Conservation (phyloP, 2,888 invertebrate genomes). For the Gymnosoma rotundatum region DNA sequence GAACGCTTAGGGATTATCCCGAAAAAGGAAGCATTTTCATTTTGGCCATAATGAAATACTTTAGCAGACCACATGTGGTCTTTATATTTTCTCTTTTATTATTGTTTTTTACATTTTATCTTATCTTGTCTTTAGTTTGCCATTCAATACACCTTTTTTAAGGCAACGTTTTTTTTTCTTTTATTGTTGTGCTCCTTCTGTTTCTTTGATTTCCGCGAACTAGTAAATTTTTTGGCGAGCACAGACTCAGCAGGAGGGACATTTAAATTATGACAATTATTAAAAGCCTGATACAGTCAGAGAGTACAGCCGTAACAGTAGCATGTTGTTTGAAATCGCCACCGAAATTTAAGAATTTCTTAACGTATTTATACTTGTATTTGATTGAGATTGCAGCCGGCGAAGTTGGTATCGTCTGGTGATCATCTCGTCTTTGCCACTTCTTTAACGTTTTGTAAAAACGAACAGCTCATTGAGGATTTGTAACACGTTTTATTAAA, state of each 20-base stretch:
- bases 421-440: slow-evolving; percentile 45
- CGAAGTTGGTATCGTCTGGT: slow-evolving; percentile 9
- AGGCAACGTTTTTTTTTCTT: slow-evolving; percentile 25
- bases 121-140: slow-evolving; percentile 11
- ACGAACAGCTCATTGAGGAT: slow-evolving; percentile 47
- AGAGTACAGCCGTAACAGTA: slow-evolving; percentile 64
- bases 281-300: slow-evolving; percentile 71
- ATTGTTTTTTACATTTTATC: neutral
- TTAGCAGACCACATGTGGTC: slow-evolving; percentile 68
- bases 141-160: slow-evolving; percentile 56
- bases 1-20: slow-evolving; percentile 68
- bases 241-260: slow-evolving; percentile 72
- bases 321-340: slow-evolving; percentile 56
- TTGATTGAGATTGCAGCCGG: slow-evolving; percentile 16
- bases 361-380: neutral
- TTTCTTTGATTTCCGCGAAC: slow-evolving; percentile 71
- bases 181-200: slow-evolving; percentile 43
- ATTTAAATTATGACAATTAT: slow-evolving; percentile 80
- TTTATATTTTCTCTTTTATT: slow-evolving; percentile 11
- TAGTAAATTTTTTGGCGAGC: slow-evolving; percentile 64
- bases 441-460: slow-evolving; percentile 18
- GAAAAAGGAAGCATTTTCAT: slow-evolving; percentile 65
- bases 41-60: slow-evolving; percentile 60
- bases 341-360: slow-evolving; percentile 54
- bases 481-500: slow-evolving; percentile 69